phyloP scores from a whole-genome alignment of 1,140 invertebrate genomes.

The Anadara kagoshimensis region DNA sequence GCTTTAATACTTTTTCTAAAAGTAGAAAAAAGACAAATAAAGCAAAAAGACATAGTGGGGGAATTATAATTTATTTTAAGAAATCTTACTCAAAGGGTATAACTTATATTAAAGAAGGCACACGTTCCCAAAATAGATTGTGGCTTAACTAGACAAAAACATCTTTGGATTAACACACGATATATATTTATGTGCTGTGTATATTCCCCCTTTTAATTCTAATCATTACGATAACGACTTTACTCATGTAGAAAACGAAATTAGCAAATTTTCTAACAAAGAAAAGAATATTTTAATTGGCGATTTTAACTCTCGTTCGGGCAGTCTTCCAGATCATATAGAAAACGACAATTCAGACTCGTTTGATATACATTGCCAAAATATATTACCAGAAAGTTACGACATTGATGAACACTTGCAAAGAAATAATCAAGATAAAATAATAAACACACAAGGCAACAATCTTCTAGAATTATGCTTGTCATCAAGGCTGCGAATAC shows the following conservation, averaged over 20 bases:
- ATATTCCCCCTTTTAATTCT: not conserved
- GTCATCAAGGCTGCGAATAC: too few species aligned
- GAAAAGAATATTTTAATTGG: not conserved
- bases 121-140: not conserved
- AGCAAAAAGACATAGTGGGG: not conserved
- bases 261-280: not conserved
- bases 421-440: constrained; percentile 5
- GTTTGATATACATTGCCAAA: too few species aligned
- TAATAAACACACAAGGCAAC: not conserved
- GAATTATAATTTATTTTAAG: not conserved
- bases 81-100: not conserved
- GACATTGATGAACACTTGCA: not conserved
- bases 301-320: not conserved
- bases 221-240: constrained; percentile 7
- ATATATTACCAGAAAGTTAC: not conserved
- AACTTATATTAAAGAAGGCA: not conserved
- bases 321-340: not conserved
- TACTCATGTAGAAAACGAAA: not conserved
- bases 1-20: not conserved
- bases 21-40: constrained; percentile 3
- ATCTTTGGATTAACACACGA: not conserved
- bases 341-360: not conserved
- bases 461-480: too few species aligned
- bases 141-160: not conserved
- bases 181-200: constrained; percentile 2